Conservation (phyloP, 1,140 invertebrate species). For the Sitobion miscanthi region DNA sequence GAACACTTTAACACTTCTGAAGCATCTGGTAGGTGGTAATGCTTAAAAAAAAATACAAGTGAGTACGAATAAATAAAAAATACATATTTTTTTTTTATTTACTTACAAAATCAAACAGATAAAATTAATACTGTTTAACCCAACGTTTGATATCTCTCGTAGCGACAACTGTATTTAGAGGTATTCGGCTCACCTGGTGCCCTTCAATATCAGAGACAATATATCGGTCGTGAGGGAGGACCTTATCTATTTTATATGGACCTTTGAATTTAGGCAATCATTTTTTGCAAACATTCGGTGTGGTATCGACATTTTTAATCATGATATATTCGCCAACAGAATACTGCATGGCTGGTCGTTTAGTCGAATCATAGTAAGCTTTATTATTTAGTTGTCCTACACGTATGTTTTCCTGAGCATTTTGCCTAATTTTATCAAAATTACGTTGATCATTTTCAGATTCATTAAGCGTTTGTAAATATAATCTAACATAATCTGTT, state of each 20-base stretch:
- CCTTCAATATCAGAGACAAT: not conserved
- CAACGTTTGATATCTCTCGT: not conserved
- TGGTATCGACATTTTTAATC: too few relatives aligned
- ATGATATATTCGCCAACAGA: not conserved
- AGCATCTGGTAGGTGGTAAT: too few relatives aligned
- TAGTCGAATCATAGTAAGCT: not conserved
- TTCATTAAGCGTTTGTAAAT: not conserved
- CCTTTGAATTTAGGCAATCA: too few relatives aligned
- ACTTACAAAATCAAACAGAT: too few relatives aligned
- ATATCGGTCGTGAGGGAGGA: too few relatives aligned
- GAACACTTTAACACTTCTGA: too few relatives aligned
- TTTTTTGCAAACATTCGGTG: too few relatives aligned
- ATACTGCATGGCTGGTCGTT: not conserved
- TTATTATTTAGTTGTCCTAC: not conserved
- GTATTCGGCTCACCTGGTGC: not conserved
- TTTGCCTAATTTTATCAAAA: not conserved
- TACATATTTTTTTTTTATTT: too few relatives aligned
- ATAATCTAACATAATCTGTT: not conserved
- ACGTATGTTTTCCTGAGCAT: not conserved
- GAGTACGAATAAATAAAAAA: too few relatives aligned
- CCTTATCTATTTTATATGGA: too few relatives aligned
- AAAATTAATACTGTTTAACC: not conserved
- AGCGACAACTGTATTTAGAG: not conserved
- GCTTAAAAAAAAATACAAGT: too few relatives aligned
- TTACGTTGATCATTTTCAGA: not conserved